phyloP scores from a whole-genome alignment of 53 echinoderm and acorn worm genomes.

The Apostichopus leukothele region DNA sequence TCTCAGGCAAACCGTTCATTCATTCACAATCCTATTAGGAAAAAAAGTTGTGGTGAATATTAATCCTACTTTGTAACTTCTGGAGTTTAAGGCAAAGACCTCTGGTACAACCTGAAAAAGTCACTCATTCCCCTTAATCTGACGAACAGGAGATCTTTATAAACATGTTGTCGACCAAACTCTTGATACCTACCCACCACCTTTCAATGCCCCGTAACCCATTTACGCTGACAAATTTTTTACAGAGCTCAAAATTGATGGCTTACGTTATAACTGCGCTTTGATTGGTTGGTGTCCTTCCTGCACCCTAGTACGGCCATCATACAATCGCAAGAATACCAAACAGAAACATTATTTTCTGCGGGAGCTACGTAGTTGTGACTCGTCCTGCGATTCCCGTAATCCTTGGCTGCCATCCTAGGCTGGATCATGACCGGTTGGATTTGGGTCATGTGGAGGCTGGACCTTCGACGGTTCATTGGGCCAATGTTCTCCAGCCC shows the following conservation, averaged over 20 bases:
- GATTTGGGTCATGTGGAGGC: constrained; percentile 35
- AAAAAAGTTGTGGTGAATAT: no score
- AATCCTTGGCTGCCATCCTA: neutral
- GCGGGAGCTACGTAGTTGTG: neutral
- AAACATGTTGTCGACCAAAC: no score
- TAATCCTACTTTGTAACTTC: no score
- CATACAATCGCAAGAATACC: constrained; percentile 92
- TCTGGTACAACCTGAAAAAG: no score
- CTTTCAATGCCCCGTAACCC: no score
- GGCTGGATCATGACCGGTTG: constrained; percentile 36
- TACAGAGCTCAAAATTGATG: neutral
- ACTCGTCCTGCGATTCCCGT: constrained; percentile 15
- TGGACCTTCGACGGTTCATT: neutral
- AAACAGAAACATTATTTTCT: constrained; percentile 6
- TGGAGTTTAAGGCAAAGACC: no score
- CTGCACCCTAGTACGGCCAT: constrained; percentile 76
- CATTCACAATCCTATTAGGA: no score
- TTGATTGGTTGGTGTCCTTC: constrained; percentile 54
- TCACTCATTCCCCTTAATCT: no score
- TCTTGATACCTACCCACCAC: no score
- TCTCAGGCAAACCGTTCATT: no score
- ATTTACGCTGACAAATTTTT: no score
- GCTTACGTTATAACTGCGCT: constrained; percentile 37
- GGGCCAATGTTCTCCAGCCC: neutral
- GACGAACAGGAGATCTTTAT: no score